Percentiles rank a stretch among this genome's conserved stretches.
Conservation (phyloP, 2,888 invertebrate species). For the Venustoraphidia nigricollis region DNA sequence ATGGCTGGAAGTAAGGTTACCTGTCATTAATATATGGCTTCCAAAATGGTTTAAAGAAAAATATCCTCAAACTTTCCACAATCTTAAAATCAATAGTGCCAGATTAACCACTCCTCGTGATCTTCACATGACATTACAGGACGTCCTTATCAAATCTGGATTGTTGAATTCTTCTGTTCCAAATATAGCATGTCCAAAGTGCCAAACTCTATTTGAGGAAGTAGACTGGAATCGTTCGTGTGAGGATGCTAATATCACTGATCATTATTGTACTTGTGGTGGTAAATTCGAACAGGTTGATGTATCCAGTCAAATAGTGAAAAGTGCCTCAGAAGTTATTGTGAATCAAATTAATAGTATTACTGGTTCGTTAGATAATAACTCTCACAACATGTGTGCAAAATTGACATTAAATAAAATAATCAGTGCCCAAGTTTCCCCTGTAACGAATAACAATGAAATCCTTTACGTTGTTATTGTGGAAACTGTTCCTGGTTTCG, state of each 20-base stretch:
- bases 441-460: conserved; percentile 18
- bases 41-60: conserved; percentile 42
- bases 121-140: conserved; percentile 51
- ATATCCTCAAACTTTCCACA: conserved; percentile 35
- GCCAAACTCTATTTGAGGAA: conserved; percentile 44
- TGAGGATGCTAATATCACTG: conserved; percentile 44
- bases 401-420: conserved; percentile 35
- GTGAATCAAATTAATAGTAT: conserved; percentile 24
- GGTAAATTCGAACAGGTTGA: conserved; percentile 33
- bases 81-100: conserved; percentile 43
- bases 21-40: conserved; percentile 52
- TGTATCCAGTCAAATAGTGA: conserved; percentile 31
- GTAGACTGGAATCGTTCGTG: conserved; percentile 48
- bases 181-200: conserved; percentile 44
- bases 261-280: conserved; percentile 67
- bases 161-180: conserved; percentile 18
- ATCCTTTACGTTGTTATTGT: conserved; percentile 50
- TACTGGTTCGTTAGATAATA: conserved; percentile 18
- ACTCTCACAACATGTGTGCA: conserved; percentile 28
- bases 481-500: conserved; percentile 47
- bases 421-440: conserved; percentile 19
- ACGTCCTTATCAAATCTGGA: conserved; percentile 39
- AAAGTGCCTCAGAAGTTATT: conserved; percentile 33
- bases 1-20: conserved; percentile 64
- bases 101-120: conserved; percentile 64